phyloP scores from a whole-genome alignment of 2,113 vertebrate genomes.

The Rhodinocichla rosea region DNA sequence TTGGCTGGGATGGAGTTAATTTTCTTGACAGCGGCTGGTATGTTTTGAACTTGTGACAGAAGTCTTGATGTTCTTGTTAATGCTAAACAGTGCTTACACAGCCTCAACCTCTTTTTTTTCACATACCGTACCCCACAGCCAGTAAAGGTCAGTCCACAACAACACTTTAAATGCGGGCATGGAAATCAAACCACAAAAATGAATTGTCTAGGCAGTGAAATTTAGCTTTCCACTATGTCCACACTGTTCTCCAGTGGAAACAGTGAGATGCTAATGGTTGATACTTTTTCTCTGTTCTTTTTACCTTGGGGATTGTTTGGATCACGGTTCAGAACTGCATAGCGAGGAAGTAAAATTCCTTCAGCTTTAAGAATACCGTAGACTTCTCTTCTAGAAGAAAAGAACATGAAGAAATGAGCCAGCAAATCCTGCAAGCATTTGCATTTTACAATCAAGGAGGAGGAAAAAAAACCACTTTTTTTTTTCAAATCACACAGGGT shows the following conservation, averaged over 20 bases:
- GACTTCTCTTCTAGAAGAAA: constrained; percentile 82
- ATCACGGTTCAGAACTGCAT: constrained; percentile 86
- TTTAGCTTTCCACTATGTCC: neutral
- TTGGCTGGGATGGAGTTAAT: neutral
- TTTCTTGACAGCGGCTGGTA: neutral
- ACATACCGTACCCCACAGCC: neutral
- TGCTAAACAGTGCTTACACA: neutral
- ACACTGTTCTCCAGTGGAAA: neutral
- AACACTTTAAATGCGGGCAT: neutral
- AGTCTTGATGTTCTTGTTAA: neutral
- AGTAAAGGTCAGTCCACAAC: neutral
- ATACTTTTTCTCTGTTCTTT: neutral
- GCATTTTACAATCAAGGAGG: neutral
- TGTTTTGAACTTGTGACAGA: neutral
- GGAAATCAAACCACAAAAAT: neutral
- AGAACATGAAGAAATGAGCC: neutral
- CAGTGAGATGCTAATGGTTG: neutral
- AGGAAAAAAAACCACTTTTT: neutral
- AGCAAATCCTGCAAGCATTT: neutral
- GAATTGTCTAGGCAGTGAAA: neutral
- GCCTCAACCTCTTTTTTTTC: neutral
- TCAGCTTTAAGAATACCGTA: constrained; percentile 87
- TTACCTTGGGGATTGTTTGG: constrained; percentile 88
- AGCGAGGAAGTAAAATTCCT: constrained; percentile 88
- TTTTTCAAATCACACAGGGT: neutral